These are phyloP conservation scores for Antitype chi DNA, from an alignment of 2,888 invertebrate genomes.

Conservation along the genomic window DNA sequence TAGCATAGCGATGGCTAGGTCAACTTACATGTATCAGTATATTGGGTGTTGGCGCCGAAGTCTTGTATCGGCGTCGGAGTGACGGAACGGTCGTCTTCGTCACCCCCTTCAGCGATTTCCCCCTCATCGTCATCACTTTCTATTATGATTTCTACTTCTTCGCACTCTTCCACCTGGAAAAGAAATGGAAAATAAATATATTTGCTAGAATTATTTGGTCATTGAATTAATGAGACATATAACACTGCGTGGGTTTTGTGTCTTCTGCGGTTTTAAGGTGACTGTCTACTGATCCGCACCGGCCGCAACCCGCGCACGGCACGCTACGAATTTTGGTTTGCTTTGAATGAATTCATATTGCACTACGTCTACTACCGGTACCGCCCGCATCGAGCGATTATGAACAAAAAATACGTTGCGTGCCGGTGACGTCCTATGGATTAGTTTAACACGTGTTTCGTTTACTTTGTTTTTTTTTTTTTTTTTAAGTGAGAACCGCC, in stretches of 20 bases:
- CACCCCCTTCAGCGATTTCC: conserved; percentile 73
- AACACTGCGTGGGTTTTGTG: not conserved
- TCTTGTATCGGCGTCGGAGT: conserved; percentile 88
- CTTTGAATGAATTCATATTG: no score
- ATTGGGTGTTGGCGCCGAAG: conserved; percentile 83
- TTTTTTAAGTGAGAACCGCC: no score
- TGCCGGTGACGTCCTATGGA: no score
- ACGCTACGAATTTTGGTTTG: no score
- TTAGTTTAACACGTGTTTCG: no score
- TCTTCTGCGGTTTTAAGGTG: not conserved
- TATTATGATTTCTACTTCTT: conserved; percentile 76
- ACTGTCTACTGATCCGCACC: no score
- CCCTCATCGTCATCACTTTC: conserved; percentile 83
- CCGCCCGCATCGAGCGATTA: no score
- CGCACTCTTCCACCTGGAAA: conserved; percentile 87
- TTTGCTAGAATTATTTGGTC: not conserved
- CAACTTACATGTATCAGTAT: conserved; percentile 81
- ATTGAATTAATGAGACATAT: not conserved
- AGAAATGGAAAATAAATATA: not conserved
- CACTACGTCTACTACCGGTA: no score
- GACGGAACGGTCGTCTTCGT: conserved; percentile 76
- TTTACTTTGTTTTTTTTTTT: no score
- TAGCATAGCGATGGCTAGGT: not conserved
- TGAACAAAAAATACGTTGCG: no score
- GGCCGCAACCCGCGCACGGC: no score